Conservation (phyloP, 2,888 invertebrate genomes). For the Euplexia lucipara region DNA sequence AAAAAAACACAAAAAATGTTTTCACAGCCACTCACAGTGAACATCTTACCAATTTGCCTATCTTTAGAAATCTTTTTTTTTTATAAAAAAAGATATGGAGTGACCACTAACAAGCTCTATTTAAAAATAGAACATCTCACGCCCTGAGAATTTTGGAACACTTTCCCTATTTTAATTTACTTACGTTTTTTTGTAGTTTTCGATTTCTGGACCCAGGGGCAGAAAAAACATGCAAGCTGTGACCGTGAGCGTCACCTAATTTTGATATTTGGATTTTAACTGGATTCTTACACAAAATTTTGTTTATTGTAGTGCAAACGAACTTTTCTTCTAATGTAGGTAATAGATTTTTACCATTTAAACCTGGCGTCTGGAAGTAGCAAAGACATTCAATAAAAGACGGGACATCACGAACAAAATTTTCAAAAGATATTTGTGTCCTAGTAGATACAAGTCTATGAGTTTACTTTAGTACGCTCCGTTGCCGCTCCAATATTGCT, state of each 20-base stretch:
- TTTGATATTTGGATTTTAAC: background rate
- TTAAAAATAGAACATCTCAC: slow-evolving; percentile 74
- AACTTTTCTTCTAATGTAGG: too few relatives aligned
- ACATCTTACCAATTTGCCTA: slow-evolving; percentile 78
- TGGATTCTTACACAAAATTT: too few relatives aligned
- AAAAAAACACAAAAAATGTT: slow-evolving; percentile 70
- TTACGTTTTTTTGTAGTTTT: slow-evolving; percentile 1
- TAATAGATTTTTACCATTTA: too few relatives aligned
- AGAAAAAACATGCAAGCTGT: slow-evolving; percentile 33
- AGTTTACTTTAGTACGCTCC: too few relatives aligned
- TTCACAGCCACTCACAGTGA: slow-evolving; percentile 74
- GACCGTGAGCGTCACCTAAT: background rate
- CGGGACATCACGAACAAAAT: too few relatives aligned
- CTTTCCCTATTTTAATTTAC: slow-evolving; percentile 23
- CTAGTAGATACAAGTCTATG: too few relatives aligned
- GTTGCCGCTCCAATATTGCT: too few relatives aligned
- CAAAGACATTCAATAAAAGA: too few relatives aligned
- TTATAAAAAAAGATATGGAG: slow-evolving; percentile 59
- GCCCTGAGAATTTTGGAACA: slow-evolving; percentile 66
- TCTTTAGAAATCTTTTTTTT: slow-evolving; percentile 70
- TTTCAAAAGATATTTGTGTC: too few relatives aligned
- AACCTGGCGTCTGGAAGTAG: too few relatives aligned
- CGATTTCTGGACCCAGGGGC: slow-evolving; percentile 29
- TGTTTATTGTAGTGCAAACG: too few relatives aligned
- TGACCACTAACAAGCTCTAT: slow-evolving; percentile 82